Percentiles rank a stretch among this genome's conserved stretches.
These are phyloP conservation scores for cat (Felis catus) DNA, from an alignment of 2,113 vertebrate genomes.

Conservation along the genomic window DNA sequence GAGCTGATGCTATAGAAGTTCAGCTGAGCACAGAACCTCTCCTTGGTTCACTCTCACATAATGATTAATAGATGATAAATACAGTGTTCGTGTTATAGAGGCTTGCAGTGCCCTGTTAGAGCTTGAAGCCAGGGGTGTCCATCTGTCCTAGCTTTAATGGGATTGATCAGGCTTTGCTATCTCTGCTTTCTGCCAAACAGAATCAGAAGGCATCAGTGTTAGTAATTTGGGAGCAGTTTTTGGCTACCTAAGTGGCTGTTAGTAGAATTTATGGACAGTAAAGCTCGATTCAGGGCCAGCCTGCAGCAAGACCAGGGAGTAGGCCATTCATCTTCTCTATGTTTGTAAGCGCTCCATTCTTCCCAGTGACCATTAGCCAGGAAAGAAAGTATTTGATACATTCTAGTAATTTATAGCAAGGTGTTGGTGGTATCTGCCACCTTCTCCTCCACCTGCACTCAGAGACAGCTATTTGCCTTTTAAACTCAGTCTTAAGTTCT, in stretches of 20 bases:
- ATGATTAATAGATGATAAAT: not conserved
- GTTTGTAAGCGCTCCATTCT: not conserved
- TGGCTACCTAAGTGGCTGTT: constrained; percentile 58
- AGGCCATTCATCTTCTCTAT: constrained; percentile 47
- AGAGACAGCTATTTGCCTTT: not conserved
- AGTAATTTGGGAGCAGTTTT: constrained; percentile 61
- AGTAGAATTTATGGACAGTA: constrained; percentile 67
- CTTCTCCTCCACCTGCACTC: not conserved
- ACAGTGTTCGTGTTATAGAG: not conserved
- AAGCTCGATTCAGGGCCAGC: constrained; percentile 46
- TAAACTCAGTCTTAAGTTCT: not conserved
- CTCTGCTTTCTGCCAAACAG: constrained; percentile 61
- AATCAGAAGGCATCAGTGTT: constrained; percentile 65
- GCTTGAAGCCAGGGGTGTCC: constrained; percentile 47
- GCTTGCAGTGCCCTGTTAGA: not conserved
- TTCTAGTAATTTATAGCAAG: constrained; percentile 26
- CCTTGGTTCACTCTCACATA: not conserved
- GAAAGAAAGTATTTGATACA: constrained; percentile 13
- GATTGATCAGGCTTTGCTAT: constrained; percentile 38
- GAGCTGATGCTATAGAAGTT: not conserved
- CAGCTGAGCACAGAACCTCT: not conserved
- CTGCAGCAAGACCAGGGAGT: constrained; percentile 13
- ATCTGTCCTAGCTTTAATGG: constrained; percentile 66
- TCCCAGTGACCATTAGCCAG: not conserved
- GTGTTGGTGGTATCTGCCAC: not conserved